Percentiles rank a stretch among this genome's conserved stretches.
These are phyloP conservation scores for Hycleus phaleratus DNA, from an alignment of 1,140 invertebrate species.

Conservation along the genomic window DNA sequence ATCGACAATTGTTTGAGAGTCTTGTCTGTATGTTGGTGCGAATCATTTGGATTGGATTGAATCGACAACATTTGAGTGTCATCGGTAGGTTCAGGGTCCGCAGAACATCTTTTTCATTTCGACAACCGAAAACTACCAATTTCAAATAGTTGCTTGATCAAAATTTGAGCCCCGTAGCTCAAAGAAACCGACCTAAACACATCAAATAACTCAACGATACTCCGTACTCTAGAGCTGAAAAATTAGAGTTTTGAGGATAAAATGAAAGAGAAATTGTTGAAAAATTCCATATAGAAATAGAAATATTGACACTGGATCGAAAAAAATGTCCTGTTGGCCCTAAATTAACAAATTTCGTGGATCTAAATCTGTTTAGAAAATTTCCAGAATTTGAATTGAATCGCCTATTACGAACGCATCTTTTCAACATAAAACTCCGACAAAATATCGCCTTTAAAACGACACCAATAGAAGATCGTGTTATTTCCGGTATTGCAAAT, in stretches of 20 bases:
- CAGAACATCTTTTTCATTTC: too few species aligned
- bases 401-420: slow-evolving; percentile 49
- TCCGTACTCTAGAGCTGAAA: not conserved
- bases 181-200: not conserved
- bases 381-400: slow-evolving; percentile 50
- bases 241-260: not conserved
- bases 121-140: too few species aligned
- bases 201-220: not conserved
- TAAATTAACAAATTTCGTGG: too few species aligned
- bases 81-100: not conserved
- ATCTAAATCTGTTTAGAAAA: not conserved
- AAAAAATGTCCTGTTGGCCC: too few species aligned
- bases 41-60: slow-evolving; percentile 55
- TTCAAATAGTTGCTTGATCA: not conserved
- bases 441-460: slow-evolving; percentile 31
- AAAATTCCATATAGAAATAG: too few species aligned
- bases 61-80: slow-evolving; percentile 47
- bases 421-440: slow-evolving; percentile 43
- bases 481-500: slow-evolving; percentile 31
- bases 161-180: not conserved
- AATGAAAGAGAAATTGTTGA: not conserved
- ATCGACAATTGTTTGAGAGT: slow-evolving; percentile 51
- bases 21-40: slow-evolving; percentile 49
- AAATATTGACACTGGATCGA: too few species aligned
- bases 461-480: slow-evolving; percentile 26